Evolutionary conservation across 2,888 invertebrate species (phyloP).

Genomic region (Pilophorus perplexus): DNA sequence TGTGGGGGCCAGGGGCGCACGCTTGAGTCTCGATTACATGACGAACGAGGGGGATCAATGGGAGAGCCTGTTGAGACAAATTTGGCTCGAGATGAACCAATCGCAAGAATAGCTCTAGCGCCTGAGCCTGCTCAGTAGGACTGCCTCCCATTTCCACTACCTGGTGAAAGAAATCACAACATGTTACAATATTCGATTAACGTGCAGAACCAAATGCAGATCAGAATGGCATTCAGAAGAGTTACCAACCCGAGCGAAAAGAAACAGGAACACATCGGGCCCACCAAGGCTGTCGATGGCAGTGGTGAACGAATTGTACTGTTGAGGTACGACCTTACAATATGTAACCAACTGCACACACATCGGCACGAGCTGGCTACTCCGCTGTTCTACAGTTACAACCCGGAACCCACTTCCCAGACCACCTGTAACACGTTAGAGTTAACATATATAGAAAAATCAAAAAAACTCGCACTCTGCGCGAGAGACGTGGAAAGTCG

Average conservation of each 20-base stretch:
- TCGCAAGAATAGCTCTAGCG: conserved; percentile 61
- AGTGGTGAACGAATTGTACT: conserved; percentile 50
- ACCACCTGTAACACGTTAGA: conserved; percentile 38
- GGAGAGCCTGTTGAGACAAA: conserved; percentile 52
- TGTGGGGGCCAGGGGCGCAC: conserved; percentile 60
- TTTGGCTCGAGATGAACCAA: conserved; percentile 57
- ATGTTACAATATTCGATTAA: too few species aligned
- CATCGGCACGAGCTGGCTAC: conserved; percentile 55
- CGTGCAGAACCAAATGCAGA: neutral
- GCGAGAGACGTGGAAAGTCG: too few species aligned
- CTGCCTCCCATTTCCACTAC: conserved; percentile 64
- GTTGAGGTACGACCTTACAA: conserved; percentile 19
- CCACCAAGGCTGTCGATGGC: conserved; percentile 63
- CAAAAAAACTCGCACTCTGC: too few species aligned
- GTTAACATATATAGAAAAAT: too few species aligned
- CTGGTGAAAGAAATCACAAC: conserved; percentile 51
- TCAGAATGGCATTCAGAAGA: neutral
- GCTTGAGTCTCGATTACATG: conserved; percentile 60
- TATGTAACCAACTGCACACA: conserved; percentile 52
- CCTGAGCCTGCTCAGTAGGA: conserved; percentile 62
- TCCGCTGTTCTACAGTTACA: conserved; percentile 54
- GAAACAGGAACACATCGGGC: conserved; percentile 62
- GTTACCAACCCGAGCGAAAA: conserved; percentile 63
- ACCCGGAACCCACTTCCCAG: conserved; percentile 54
- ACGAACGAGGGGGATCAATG: conserved; percentile 56